Evolutionary conservation across 2,113 vertebrate species (phyloP).

Genomic region (Malurus elegans): DNA sequence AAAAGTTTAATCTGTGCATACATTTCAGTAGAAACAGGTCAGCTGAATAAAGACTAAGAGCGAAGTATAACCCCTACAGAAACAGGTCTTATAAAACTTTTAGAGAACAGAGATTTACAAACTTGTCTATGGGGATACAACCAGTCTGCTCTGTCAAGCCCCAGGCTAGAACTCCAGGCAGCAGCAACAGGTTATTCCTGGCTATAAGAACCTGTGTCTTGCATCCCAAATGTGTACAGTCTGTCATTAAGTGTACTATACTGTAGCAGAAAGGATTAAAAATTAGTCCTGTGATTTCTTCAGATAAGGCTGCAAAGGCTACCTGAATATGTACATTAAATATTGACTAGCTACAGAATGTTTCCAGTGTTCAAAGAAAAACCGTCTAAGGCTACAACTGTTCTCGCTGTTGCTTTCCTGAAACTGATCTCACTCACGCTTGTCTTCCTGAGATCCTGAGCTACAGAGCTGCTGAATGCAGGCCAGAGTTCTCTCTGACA

Average conservation of each 20-base stretch:
- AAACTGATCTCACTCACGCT: background rate
- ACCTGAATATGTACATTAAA: background rate
- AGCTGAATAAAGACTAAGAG: background rate
- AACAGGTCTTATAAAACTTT: fast-evolving
- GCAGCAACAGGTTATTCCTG: background rate
- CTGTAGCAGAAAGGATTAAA: background rate
- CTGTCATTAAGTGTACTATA: background rate
- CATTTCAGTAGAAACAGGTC: background rate
- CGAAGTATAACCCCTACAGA: background rate
- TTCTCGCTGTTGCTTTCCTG: background rate
- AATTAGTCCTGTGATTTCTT: background rate
- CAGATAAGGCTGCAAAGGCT: background rate
- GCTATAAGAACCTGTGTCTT: background rate
- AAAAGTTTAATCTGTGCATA: background rate
- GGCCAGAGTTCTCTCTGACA: background rate
- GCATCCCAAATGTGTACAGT: background rate
- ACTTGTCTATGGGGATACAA: background rate
- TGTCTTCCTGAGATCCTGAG: background rate
- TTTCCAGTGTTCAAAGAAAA: background rate
- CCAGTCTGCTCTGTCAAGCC: background rate
- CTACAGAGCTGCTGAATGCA: background rate
- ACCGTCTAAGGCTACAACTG: background rate
- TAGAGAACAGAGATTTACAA: background rate
- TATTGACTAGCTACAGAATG: background rate
- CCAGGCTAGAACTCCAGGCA: background rate